phyloP scores from a whole-genome alignment of 2,113 vertebrate species.

The Caranx melampygus region DNA sequence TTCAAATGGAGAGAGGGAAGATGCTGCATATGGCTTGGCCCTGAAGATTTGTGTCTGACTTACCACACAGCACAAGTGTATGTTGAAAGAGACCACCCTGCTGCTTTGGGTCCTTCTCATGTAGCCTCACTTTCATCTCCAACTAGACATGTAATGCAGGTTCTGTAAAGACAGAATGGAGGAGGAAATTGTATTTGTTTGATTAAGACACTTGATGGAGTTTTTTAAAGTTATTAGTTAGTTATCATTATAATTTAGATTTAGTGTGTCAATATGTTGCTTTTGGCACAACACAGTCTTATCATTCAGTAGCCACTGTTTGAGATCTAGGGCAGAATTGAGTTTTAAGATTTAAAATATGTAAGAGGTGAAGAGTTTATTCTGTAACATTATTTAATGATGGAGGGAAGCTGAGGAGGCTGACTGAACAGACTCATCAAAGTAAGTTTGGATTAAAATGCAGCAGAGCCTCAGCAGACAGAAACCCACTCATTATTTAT shows the following conservation, averaged over 20 bases:
- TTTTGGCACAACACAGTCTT: constrained; percentile 6
- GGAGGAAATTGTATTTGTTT: constrained; percentile 3
- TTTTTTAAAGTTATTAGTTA: too few relatives aligned
- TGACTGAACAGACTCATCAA: constrained; percentile 9
- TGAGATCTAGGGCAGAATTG: not conserved
- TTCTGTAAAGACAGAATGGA: not conserved
- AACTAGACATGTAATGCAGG: not conserved
- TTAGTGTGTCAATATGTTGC: constrained; percentile 4
- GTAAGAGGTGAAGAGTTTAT: not conserved
- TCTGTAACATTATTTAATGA: not conserved
- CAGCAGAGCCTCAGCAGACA: not conserved
- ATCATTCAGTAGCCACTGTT: not conserved
- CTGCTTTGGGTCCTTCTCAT: constrained; percentile 44
- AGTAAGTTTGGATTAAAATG: not conserved
- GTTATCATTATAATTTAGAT: too few relatives aligned
- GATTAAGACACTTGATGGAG: not conserved
- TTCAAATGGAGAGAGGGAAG: constrained; percentile 42
- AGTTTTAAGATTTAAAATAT: constrained; percentile 32
- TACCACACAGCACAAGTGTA: constrained; percentile 14
- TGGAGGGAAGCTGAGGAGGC: not conserved
- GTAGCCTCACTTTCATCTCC: constrained; percentile 7
- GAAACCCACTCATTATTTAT: not conserved
- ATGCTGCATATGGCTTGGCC: constrained; percentile 33
- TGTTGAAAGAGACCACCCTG: constrained; percentile 68
- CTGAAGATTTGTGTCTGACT: constrained; percentile 20